phyloP scores from a whole-genome alignment of 2,888 invertebrate genomes.

The Cryptus viduatorius region DNA sequence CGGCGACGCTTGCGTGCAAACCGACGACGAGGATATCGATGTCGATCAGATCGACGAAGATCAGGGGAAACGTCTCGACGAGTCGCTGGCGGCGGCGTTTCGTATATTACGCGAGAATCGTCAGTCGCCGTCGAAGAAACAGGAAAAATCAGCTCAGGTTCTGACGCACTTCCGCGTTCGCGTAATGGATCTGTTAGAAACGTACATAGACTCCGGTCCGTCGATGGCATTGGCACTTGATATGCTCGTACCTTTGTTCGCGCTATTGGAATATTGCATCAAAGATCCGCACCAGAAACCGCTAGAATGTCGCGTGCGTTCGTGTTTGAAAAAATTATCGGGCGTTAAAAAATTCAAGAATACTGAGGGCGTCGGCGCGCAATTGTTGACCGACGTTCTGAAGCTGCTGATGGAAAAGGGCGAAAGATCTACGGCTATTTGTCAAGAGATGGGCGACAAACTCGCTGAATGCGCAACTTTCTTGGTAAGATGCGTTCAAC shows the following conservation, averaged over 20 bases:
- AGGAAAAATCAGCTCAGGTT: slow-evolving; percentile 88
- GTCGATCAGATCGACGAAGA: slow-evolving; percentile 91
- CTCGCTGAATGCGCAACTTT: slow-evolving; percentile 89
- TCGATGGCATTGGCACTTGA: slow-evolving; percentile 89
- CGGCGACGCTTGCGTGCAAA: slow-evolving; percentile 87
- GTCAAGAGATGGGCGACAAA: slow-evolving; percentile 89
- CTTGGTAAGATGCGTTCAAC: slow-evolving; percentile 88
- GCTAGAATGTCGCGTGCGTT: slow-evolving; percentile 88
- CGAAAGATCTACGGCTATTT: slow-evolving; percentile 87
- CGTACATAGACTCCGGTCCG: slow-evolving; percentile 90
- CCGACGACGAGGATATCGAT: slow-evolving; percentile 90
- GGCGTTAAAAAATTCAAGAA: slow-evolving; percentile 88
- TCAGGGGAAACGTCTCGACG: slow-evolving; percentile 90
- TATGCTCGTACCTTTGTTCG: slow-evolving; percentile 89
- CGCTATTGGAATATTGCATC: slow-evolving; percentile 90
- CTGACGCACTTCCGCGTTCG: slow-evolving; percentile 91
- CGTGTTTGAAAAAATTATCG: slow-evolving; percentile 88
- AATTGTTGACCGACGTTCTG: slow-evolving; percentile 86
- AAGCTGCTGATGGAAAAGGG: slow-evolving; percentile 88
- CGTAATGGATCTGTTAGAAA: slow-evolving; percentile 91
- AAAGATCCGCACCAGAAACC: slow-evolving; percentile 90
- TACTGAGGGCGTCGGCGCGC: slow-evolving; percentile 86
- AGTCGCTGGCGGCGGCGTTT: slow-evolving; percentile 91
- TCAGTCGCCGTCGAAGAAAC: slow-evolving; percentile 83
- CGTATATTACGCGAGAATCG: slow-evolving; percentile 86